Percentiles rank a stretch among this genome's conserved stretches.
Conservation (phyloP, 2,888 invertebrate genomes). For the Rhyacophila evoluta region DNA sequence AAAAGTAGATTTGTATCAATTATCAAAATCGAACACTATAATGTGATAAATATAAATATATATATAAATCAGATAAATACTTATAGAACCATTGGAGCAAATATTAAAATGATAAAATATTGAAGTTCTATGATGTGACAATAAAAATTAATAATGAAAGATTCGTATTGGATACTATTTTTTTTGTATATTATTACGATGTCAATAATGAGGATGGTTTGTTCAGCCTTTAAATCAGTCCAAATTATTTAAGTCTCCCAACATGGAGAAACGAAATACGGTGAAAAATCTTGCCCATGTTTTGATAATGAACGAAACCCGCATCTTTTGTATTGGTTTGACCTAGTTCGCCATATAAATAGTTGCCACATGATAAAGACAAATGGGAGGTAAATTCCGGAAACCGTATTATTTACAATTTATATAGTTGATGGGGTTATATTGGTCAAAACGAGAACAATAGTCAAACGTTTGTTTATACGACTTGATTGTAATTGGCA, state of each 20-base stretch:
- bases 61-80: too few species aligned
- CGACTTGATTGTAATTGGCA: not conserved
- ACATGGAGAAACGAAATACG: not conserved
- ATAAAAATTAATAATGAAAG: too few species aligned
- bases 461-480: not conserved
- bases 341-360: not conserved
- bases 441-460: not conserved
- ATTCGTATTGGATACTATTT: too few species aligned
- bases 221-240: not conserved
- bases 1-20: too few species aligned
- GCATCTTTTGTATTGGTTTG: constrained; percentile 2
- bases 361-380: not conserved
- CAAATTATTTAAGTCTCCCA: not conserved
- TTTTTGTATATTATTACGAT: too few species aligned
- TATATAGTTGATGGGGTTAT: not conserved
- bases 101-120: too few species aligned
- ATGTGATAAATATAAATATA: too few species aligned
- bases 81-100: too few species aligned
- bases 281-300: not conserved
- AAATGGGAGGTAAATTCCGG: not conserved
- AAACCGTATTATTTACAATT: not conserved
- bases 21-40: too few species aligned
- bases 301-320: not conserved
- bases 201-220: too few species aligned
- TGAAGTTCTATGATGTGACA: too few species aligned